Conservation (phyloP, 2,113 vertebrate species). For the Sclerurus mexicanus region DNA sequence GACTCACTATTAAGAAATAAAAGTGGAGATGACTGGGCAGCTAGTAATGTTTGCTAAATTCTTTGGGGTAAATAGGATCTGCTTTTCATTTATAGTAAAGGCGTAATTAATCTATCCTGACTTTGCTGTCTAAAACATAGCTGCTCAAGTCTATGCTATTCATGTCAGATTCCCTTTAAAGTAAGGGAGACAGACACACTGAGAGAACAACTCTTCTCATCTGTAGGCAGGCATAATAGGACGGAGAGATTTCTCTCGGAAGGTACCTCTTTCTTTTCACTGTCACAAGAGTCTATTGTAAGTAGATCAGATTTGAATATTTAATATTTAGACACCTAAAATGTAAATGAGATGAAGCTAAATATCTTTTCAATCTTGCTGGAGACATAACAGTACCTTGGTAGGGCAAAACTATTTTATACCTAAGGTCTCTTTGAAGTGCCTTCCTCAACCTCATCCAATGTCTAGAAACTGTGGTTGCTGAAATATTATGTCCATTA, state of each 20-base stretch:
- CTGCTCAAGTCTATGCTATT: not conserved
- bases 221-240: not conserved
- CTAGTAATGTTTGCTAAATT: not conserved
- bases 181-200: not conserved
- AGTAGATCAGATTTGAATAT: not conserved
- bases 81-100: constrained; percentile 18
- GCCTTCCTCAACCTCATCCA: not conserved
- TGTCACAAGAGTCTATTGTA: not conserved
- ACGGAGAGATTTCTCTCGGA: not conserved
- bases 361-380: not conserved
- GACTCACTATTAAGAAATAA: constrained; percentile 21
- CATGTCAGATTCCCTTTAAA: not conserved
- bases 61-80: constrained; percentile 5
- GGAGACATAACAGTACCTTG: not conserved
- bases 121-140: not conserved
- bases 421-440: not conserved
- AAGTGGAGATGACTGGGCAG: not conserved
- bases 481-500: not conserved
- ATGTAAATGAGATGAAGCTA: not conserved
- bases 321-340: not conserved
- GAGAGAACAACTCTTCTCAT: not conserved
- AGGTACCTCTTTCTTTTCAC: not conserved
- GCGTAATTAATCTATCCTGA: not conserved
- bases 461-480: not conserved
- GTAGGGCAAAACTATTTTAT: not conserved